Evolutionary conservation across 2,888 invertebrate genomes (phyloP).

Genomic region (Molorchus minor): DNA sequence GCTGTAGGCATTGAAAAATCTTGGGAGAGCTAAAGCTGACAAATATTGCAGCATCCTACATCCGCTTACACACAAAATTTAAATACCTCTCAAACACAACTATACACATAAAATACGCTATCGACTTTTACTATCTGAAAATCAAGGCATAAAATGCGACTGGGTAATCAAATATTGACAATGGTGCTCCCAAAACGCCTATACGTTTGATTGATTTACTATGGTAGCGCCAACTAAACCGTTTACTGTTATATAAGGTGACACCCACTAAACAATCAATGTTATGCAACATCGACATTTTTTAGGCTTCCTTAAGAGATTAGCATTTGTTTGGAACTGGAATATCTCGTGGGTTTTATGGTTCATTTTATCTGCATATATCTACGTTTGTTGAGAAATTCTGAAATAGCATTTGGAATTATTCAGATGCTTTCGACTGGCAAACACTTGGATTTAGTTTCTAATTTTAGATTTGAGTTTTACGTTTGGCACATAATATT

Average conservation of each 20-base stretch:
- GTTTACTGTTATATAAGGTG: constrained; percentile 3
- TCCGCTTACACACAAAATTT: too few relatives aligned
- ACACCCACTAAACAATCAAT: constrained; percentile 3
- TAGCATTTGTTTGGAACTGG: neutral
- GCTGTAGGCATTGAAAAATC: too few relatives aligned
- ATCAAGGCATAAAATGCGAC: neutral
- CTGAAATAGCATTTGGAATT: too few relatives aligned
- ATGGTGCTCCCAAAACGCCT: neutral
- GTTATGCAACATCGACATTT: constrained; percentile 3
- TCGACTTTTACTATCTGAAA: neutral
- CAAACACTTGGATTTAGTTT: too few relatives aligned
- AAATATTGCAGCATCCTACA: too few relatives aligned
- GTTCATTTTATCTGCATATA: too few relatives aligned
- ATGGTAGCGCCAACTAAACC: neutral
- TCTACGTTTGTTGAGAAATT: too few relatives aligned
- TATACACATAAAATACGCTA: neutral
- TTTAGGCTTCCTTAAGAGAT: constrained; percentile 4
- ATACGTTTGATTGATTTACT: constrained; percentile 8
- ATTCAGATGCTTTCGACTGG: too few relatives aligned
- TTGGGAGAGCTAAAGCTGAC: too few relatives aligned
- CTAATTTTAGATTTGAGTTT: too few relatives aligned
- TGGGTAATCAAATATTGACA: neutral
- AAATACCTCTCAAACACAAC: too few relatives aligned
- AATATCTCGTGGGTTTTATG: neutral
- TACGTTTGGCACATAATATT: too few relatives aligned